A percentile compares a stretch with the other conserved stretches of the same genome.
phyloP scores from a whole-genome alignment of 2,113 vertebrate genomes.

The Corydoras maculifer region DNA sequence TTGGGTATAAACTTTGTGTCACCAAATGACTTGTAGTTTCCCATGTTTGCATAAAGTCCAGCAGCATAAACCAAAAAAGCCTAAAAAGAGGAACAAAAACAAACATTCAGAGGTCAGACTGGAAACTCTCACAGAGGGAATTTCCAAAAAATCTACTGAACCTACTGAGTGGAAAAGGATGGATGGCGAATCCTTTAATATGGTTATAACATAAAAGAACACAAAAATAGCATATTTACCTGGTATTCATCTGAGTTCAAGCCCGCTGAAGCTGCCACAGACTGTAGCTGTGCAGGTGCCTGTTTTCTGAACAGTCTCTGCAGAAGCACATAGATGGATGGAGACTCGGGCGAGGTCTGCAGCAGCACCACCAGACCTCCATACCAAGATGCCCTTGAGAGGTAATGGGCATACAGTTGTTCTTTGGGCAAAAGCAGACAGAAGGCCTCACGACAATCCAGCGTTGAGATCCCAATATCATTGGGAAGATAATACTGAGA shows the following conservation, averaged over 20 bases:
- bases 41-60: slow-evolving; percentile 87
- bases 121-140: too few species aligned
- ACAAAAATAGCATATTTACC: slow-evolving; percentile 52
- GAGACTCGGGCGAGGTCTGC: slow-evolving; percentile 84
- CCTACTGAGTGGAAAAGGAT: too few species aligned
- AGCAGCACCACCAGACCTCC: slow-evolving; percentile 80
- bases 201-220: too few species aligned
- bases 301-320: slow-evolving; percentile 78
- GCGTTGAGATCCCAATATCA: slow-evolving; percentile 74
- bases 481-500: slow-evolving; percentile 86
- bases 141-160: too few species aligned
- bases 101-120: too few species aligned
- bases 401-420: slow-evolving; percentile 78
- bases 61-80: slow-evolving; percentile 85
- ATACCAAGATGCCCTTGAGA: slow-evolving; percentile 81
- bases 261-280: slow-evolving; percentile 65
- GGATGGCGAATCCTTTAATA: too few species aligned
- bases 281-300: slow-evolving; percentile 65
- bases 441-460: slow-evolving; percentile 81
- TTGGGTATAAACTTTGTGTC: slow-evolving; percentile 90
- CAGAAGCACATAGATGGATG: slow-evolving; percentile 77
- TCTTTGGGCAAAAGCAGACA: slow-evolving; percentile 74
- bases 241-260: slow-evolving; percentile 78
- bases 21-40: slow-evolving; percentile 91
- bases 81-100: too few species aligned